Evolutionary conservation across 2,888 invertebrate genomes (phyloP).

Genomic region (Polymixis lichenea): DNA sequence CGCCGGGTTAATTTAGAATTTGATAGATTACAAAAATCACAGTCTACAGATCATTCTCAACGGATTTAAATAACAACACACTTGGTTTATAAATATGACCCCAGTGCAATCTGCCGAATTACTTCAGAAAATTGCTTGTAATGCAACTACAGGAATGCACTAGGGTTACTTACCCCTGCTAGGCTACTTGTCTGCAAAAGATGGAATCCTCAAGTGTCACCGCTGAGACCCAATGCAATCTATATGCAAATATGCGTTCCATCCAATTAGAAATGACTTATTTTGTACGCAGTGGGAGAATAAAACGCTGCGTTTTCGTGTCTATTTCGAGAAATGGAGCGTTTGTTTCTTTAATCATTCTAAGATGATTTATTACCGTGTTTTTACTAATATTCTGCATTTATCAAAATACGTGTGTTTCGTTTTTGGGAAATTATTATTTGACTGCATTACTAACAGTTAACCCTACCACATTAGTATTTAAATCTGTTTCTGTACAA

Average conservation of each 20-base stretch:
- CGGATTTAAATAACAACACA: slow-evolving; percentile 32
- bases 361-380: neutral
- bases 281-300: slow-evolving; percentile 63
- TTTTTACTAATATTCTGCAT: neutral
- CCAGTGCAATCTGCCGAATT: slow-evolving; percentile 23
- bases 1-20: too few relatives aligned
- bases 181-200: slow-evolving; percentile 49
- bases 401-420: neutral
- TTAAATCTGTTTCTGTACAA: too few relatives aligned
- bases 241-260: slow-evolving; percentile 86
- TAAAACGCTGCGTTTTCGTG: slow-evolving; percentile 56
- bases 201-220: slow-evolving; percentile 64
- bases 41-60: neutral
- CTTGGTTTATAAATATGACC: neutral
- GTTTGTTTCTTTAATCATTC: neutral
- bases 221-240: slow-evolving; percentile 79
- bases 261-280: slow-evolving; percentile 81
- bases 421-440: neutral
- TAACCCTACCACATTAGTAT: neutral
- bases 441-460: neutral
- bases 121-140: slow-evolving; percentile 31
- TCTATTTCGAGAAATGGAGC: neutral
- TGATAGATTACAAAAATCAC: neutral
- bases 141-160: slow-evolving; percentile 44
- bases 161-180: slow-evolving; percentile 27